Evolutionary conservation across 2,888 invertebrate species (phyloP), one percentile per base, ranked within the genome.

Genomic region (Zootermopsis nevadensis): DNA sequence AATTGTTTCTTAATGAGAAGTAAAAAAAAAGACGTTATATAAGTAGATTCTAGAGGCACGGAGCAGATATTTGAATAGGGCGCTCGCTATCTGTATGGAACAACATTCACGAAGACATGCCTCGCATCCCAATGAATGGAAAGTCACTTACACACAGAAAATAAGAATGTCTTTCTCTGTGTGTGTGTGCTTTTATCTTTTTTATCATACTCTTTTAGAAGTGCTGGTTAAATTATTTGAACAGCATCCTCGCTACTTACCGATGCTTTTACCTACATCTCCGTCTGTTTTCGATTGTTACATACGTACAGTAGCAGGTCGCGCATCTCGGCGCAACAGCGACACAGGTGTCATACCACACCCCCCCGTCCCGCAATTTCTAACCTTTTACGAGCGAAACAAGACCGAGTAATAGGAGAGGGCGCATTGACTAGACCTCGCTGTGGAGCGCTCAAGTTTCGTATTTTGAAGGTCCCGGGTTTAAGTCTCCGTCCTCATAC

Each of bases 61-160:
- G 33, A 33, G 69, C 22, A 24, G 38, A 74, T 74, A 74, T 74
- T 74, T 74, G 74, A 74, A 74, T 74, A 74, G 74, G 38, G 38
- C 60, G 60, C 60, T 12, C n/a, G 15, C 35, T 38, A n/a, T 38
- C 38, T 38, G 35, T 38, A 38, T 35, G n/a, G 60, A 60, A 60
- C 60, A 60, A 42, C 8, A 42, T 74, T 74, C 66, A 79, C 66
- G 66, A 79, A 79, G 79, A 60, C 79, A 79, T 79, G 79, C 79
- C 53, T 79, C 79, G 60, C 79, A 79, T 79, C 48, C n/a, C 35
- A 79, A 79, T 79, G 79, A 79, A 79, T 79, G 79, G 79, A 38
- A 79, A 79, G 79, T 79, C 79, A 79, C 79, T 66, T 35, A 79
- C 60, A 72, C 72, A 33, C 33, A 74, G 8, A 30, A n/a, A 19